These are phyloP conservation scores for Leptogaster cylindrica DNA, from an alignment of 2,888 invertebrate species.

Conservation along the genomic window DNA sequence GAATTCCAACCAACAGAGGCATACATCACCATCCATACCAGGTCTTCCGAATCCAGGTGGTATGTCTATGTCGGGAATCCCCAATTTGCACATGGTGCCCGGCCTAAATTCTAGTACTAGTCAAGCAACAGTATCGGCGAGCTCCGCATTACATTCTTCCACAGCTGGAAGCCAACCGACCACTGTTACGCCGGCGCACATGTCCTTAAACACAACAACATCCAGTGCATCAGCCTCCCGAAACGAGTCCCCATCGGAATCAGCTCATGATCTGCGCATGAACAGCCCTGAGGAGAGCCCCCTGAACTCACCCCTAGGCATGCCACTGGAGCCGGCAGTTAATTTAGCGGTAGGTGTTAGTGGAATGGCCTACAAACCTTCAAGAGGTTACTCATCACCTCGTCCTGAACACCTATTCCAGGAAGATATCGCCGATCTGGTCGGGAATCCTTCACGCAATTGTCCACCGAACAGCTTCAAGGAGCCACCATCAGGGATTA, in stretches of 20 bases:
- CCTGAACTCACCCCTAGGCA: constrained; percentile 69
- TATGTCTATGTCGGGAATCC: constrained; percentile 50
- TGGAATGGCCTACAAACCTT: constrained; percentile 70
- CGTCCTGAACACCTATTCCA: constrained; percentile 69
- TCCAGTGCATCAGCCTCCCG: constrained; percentile 50
- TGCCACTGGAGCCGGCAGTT: constrained; percentile 69
- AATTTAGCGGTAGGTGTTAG: constrained; percentile 63
- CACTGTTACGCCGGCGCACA: constrained; percentile 48
- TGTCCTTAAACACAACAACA: constrained; percentile 38
- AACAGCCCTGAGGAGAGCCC: constrained; percentile 68
- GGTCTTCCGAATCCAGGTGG: constrained; percentile 52
- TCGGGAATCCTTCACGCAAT: constrained; percentile 56
- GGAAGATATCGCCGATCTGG: constrained; percentile 66
- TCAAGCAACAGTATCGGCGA: constrained; percentile 45
- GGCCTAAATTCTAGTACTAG: constrained; percentile 48
- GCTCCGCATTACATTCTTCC: constrained; percentile 46
- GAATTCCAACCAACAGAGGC: constrained; percentile 47
- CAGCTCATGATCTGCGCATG: constrained; percentile 60
- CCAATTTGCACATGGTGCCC: constrained; percentile 50
- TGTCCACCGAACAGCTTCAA: constrained; percentile 54
- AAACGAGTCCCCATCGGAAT: constrained; percentile 62
- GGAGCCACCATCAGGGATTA: constrained; percentile 68
- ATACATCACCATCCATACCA: constrained; percentile 45
- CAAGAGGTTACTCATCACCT: constrained; percentile 65
- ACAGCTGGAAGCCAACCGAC: constrained; percentile 42